A percentile compares a stretch with the other conserved stretches of the same genome.
phyloP scores from a whole-genome alignment of 2,888 invertebrate genomes.

The Andrena bicolor region DNA sequence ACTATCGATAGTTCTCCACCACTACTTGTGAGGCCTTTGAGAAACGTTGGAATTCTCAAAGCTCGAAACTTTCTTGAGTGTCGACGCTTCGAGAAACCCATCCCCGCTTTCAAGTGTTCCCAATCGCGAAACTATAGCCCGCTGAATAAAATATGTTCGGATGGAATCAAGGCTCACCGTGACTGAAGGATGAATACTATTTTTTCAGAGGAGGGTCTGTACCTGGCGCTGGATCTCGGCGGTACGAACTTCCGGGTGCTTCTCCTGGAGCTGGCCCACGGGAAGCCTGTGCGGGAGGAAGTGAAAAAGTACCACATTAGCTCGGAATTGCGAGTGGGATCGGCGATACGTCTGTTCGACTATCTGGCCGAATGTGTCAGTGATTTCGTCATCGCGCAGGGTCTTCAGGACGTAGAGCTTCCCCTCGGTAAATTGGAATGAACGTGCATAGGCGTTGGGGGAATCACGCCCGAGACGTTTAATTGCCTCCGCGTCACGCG shows the following conservation, averaged over 20 bases:
- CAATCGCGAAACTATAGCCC: no score
- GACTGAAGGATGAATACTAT: background rate
- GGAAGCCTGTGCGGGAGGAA: constrained; percentile 87
- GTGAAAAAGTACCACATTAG: constrained; percentile 89
- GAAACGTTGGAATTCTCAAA: no score
- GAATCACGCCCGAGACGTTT: constrained; percentile 36
- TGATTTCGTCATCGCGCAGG: constrained; percentile 88
- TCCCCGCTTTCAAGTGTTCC: no score
- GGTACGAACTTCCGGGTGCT: constrained; percentile 93
- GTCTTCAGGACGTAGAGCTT: constrained; percentile 87
- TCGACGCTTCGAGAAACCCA: no score
- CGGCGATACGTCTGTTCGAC: constrained; percentile 89
- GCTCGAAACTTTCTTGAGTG: no score
- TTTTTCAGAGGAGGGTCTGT: constrained; percentile 88
- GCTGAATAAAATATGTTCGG: no score
- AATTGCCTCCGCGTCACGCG: constrained; percentile 1
- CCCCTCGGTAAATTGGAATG: constrained; percentile 88
- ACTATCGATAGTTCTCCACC: no score
- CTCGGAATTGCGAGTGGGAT: constrained; percentile 88
- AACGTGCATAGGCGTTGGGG: constrained; percentile 33
- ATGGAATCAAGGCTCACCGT: background rate
- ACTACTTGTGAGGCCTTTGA: no score
- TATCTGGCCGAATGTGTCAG: constrained; percentile 91
- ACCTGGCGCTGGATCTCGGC: constrained; percentile 92
- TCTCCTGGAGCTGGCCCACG: constrained; percentile 87